Conservation (phyloP, 2,888 invertebrate species). For the Parapristionchus giblindavisi region DNA sequence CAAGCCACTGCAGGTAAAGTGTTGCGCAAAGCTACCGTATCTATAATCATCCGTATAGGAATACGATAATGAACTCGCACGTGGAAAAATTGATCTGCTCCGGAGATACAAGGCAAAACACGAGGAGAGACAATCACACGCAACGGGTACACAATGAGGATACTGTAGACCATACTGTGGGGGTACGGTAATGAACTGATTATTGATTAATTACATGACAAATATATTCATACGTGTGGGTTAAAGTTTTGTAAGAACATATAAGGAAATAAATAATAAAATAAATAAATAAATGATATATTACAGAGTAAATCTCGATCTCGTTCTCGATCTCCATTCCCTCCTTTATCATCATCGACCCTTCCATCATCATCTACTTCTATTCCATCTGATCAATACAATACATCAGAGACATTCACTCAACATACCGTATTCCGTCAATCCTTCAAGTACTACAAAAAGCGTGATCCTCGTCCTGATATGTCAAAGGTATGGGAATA, state of each 20-base stretch:
- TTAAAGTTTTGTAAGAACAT: no score
- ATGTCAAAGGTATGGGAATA: slow-evolving; percentile 74
- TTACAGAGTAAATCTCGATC: no score
- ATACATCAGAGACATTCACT: neutral
- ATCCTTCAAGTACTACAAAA: slow-evolving; percentile 83
- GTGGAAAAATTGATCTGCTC: slow-evolving; percentile 56
- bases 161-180: no score
- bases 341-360: neutral
- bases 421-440: slow-evolving; percentile 75
- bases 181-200: no score
- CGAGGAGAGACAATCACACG: slow-evolving; percentile 45
- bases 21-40: neutral
- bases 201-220: no score
- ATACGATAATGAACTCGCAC: slow-evolving; percentile 57
- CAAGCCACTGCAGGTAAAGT: slow-evolving; percentile 54
- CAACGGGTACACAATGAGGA: neutral
- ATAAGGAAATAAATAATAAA: no score
- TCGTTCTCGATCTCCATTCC: slow-evolving; percentile 19
- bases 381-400: slow-evolving; percentile 17
- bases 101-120: slow-evolving; percentile 56
- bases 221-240: no score
- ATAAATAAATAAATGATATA: no score
- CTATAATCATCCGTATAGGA: slow-evolving; percentile 42
- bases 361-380: slow-evolving; percentile 12
- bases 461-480: slow-evolving; percentile 77